Conservation (phyloP, 1,140 invertebrate species). For the Planococcus citri region DNA sequence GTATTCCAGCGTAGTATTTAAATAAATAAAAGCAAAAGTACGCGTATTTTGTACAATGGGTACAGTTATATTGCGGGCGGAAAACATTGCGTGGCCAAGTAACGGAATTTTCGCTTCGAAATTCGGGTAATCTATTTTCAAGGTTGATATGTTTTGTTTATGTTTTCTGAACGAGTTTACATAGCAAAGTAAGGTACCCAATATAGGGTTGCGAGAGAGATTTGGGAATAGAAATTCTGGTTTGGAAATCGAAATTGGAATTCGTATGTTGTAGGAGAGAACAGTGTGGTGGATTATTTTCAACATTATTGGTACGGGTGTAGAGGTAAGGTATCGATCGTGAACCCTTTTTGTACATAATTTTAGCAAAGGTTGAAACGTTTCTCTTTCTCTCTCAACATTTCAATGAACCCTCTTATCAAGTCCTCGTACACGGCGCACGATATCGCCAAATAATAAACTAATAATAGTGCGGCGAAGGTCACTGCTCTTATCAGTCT, state of each 20-base stretch:
- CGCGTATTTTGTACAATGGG: neutral
- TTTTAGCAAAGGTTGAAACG: too few species aligned
- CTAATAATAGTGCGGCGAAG: slow-evolving; percentile 16
- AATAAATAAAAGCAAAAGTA: slow-evolving; percentile 8
- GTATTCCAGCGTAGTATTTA: neutral
- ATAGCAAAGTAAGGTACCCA: too few species aligned
- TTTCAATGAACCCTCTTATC: neutral
- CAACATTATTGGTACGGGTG: too few species aligned
- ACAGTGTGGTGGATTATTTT: too few species aligned
- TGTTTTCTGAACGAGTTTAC: too few species aligned
- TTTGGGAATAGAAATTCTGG: too few species aligned
- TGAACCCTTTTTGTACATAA: too few species aligned
- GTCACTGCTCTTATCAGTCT: slow-evolving; percentile 15
- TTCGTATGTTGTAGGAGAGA: too few species aligned
- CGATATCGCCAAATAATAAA: slow-evolving; percentile 12
- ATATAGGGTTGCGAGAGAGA: too few species aligned
- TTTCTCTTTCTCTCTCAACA: too few species aligned
- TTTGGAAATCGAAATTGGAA: too few species aligned
- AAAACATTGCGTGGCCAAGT: neutral
- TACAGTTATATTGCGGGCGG: neutral
- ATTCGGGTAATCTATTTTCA: neutral
- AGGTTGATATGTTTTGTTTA: neutral
- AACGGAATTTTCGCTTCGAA: neutral
- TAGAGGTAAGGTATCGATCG: too few species aligned
- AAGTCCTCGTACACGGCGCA: neutral